Evolutionary conservation across 2,888 invertebrate genomes (phyloP).

Genomic region (Micoletzkya japonica): DNA sequence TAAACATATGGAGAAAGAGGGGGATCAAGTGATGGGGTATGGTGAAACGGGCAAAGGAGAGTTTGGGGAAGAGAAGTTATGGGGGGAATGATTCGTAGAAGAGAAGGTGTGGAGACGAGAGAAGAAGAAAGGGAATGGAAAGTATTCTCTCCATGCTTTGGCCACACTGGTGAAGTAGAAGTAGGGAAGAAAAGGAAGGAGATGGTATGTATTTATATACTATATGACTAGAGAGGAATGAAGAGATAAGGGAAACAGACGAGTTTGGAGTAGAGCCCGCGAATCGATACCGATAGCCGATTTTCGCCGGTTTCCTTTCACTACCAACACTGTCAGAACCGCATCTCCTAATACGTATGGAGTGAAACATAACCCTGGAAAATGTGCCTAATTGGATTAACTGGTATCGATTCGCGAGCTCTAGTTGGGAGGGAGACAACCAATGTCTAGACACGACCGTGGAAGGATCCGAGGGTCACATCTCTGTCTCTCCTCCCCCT

Average conservation of each 20-base stretch:
- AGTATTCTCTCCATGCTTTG: too few species aligned
- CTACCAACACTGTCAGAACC: too few species aligned
- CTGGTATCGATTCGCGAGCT: too few species aligned
- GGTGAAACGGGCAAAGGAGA: background rate
- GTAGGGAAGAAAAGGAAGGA: background rate
- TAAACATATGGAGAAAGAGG: slow-evolving; percentile 6
- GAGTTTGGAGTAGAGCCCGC: background rate
- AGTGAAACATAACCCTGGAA: too few species aligned
- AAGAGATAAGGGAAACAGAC: background rate
- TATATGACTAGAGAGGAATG: background rate
- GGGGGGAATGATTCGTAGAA: background rate
- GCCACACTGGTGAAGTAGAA: background rate
- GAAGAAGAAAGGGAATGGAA: background rate
- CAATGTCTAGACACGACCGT: too few species aligned
- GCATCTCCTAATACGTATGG: too few species aligned
- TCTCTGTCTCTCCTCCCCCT: too few species aligned
- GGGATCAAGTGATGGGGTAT: background rate
- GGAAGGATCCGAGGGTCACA: too few species aligned
- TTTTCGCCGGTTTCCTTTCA: too few species aligned
- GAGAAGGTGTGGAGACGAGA: background rate
- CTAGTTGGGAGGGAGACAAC: too few species aligned
- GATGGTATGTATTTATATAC: background rate
- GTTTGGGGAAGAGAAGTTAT: background rate
- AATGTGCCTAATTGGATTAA: too few species aligned
- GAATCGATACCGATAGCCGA: too few species aligned